Conservation (phyloP, 2,888 invertebrate genomes). For the Yponomeuta plumbellus region DNA sequence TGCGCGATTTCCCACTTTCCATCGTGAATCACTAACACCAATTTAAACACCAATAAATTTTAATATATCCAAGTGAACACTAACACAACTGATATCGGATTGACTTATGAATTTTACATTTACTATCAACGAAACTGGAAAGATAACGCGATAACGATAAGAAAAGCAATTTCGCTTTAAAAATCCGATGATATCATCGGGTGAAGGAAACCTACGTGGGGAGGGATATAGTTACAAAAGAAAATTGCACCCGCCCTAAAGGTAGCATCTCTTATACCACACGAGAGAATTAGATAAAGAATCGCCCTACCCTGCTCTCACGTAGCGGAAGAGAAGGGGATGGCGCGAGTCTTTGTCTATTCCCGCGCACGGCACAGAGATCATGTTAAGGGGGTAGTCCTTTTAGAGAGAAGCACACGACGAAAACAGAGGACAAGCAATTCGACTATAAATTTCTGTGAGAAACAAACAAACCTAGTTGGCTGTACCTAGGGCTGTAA, state of each 20-base stretch:
- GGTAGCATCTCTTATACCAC: too few species aligned
- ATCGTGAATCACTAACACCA: not conserved
- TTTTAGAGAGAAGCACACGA: not conserved
- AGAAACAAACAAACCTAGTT: not conserved
- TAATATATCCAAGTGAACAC: not conserved
- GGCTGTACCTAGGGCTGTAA: not conserved
- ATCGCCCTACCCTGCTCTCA: too few species aligned
- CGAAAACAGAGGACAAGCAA: not conserved
- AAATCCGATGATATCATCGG: not conserved
- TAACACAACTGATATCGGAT: not conserved
- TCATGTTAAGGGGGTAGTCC: too few species aligned
- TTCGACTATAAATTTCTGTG: not conserved
- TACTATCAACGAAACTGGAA: not conserved
- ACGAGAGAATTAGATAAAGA: too few species aligned
- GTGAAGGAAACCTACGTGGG: too few species aligned
- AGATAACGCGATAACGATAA: constrained; percentile 6
- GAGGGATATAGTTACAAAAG: too few species aligned
- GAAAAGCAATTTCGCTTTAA: not conserved
- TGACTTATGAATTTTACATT: not conserved
- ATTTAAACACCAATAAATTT: not conserved
- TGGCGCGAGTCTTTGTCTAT: too few species aligned
- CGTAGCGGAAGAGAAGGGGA: too few species aligned
- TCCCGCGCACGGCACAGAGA: too few species aligned
- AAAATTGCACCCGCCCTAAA: too few species aligned
- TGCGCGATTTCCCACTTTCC: not conserved